Percentiles rank a stretch among this genome's conserved stretches.
Evolutionary conservation across 2,113 vertebrate genomes (phyloP).

Genomic region (Odocoileus hemionus): DNA sequence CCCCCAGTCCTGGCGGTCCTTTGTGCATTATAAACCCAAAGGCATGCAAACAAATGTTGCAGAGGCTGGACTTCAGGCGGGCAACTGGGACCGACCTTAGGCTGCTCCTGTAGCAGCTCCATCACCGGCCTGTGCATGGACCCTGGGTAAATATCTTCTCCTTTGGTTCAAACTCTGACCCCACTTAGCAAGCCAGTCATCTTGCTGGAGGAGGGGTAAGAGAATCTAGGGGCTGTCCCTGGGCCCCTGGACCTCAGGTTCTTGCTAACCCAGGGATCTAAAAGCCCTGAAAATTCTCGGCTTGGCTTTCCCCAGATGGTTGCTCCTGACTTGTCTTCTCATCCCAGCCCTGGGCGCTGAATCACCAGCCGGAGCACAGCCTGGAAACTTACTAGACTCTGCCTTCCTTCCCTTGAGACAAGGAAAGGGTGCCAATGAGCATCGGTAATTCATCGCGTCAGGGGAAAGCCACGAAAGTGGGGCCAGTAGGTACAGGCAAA

Average conservation of each 20-base stretch:
- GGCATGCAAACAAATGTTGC: neutral
- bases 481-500: neutral
- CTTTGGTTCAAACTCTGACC: conserved; percentile 40
- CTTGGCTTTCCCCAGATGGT: neutral
- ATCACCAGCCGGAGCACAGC: neutral
- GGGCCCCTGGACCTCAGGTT: neutral
- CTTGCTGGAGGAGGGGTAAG: neutral
- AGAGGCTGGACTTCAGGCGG: neutral
- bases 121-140: neutral
- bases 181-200: neutral
- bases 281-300: neutral
- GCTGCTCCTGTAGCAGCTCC: neutral
- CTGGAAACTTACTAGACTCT: neutral
- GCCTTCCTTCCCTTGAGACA: neutral
- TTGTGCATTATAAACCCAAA: neutral
- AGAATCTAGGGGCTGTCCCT: neutral
- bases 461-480: neutral
- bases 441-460: neutral
- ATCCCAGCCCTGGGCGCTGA: neutral
- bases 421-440: neutral
- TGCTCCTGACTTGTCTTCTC: neutral
- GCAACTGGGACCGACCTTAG: neutral
- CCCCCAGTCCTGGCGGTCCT: neutral
- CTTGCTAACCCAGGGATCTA: neutral
- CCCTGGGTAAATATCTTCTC: neutral